Percentiles rank a stretch among this genome's conserved stretches.
These are phyloP conservation scores for Willowsia nigromaculata DNA, from an alignment of 2,888 invertebrate species.

Conservation along the genomic window DNA sequence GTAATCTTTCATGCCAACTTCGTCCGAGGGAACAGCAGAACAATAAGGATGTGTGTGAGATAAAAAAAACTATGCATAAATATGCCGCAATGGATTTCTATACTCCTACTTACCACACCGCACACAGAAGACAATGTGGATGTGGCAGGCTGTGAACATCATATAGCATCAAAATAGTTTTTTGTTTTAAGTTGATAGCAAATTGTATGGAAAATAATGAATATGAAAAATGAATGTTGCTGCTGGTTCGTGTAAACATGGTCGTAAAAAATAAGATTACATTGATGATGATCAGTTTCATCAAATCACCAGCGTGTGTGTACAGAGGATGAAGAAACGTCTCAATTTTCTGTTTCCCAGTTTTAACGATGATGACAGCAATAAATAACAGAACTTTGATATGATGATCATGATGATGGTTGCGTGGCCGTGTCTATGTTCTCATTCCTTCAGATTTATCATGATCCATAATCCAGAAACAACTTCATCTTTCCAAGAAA, in stretches of 20 bases:
- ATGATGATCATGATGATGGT: conserved; percentile 25
- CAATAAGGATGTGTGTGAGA: not conserved
- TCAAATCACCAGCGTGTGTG: not conserved
- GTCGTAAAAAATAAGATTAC: not conserved
- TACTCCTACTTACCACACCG: not conserved
- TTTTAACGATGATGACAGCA: conserved; percentile 47
- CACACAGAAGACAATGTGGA: conserved; percentile 7
- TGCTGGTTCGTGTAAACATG: not conserved
- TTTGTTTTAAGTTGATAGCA: not conserved
- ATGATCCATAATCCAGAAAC: not conserved
- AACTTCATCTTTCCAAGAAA: conserved; percentile 25
- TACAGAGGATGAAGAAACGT: conserved; percentile 2
- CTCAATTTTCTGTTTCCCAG: conserved; percentile 43
- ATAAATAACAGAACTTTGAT: conserved; percentile 20
- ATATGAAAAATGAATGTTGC: conserved; percentile 19
- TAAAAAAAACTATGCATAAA: conserved; percentile 25
- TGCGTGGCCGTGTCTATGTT: not conserved
- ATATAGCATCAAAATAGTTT: not conserved
- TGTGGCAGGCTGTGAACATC: not conserved
- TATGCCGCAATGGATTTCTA: conserved; percentile 34
- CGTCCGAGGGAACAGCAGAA: not conserved
- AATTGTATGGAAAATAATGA: conserved; percentile 32
- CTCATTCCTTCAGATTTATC: conserved; percentile 1
- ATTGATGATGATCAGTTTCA: not conserved
- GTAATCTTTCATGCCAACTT: conserved; percentile 68